A percentile compares a stretch with the other conserved stretches of the same genome.
phyloP scores from a whole-genome alignment of 2,888 invertebrate genomes.

The Campaea margaritaria region DNA sequence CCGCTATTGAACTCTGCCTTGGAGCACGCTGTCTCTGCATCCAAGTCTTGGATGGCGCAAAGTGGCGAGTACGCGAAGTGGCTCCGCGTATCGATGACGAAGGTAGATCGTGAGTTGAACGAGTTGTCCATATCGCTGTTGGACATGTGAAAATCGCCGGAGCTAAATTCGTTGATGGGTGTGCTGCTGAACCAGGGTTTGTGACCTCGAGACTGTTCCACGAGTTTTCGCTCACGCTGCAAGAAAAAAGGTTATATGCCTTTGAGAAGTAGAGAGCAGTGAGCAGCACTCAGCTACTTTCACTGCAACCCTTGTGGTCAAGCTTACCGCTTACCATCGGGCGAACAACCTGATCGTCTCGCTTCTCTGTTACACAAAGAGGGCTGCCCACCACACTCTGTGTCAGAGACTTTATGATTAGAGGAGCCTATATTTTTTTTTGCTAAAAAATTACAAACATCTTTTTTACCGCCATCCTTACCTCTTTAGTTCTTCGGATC shows the following conservation, averaged over 20 bases:
- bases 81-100: slow-evolving; percentile 20
- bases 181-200: slow-evolving; percentile 14
- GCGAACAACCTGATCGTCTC: too few relatives aligned
- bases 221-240: slow-evolving; percentile 44
- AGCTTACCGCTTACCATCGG: too few relatives aligned
- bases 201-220: slow-evolving; percentile 25
- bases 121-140: slow-evolving; percentile 28
- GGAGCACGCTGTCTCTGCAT: not conserved
- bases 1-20: slow-evolving; percentile 8
- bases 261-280: too few relatives aligned
- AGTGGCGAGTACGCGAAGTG: slow-evolving; percentile 15
- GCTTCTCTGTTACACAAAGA: too few relatives aligned
- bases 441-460: too few relatives aligned
- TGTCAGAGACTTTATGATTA: too few relatives aligned
- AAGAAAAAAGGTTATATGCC: slow-evolving; percentile 15
- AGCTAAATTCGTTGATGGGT: slow-evolving; percentile 23
- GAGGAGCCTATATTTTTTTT: too few relatives aligned
- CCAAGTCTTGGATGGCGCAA: slow-evolving; percentile 13
- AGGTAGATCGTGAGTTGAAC: slow-evolving; percentile 28
- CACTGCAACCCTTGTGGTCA: too few relatives aligned
- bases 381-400: too few relatives aligned
- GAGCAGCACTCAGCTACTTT: too few relatives aligned
- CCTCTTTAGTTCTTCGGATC: slow-evolving; percentile 55
- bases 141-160: slow-evolving; percentile 20
- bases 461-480: too few relatives aligned